Base-by-base conservation (phyloP, 2,113 vertebrate species). In the Triplophysa tibetana region DNA sequence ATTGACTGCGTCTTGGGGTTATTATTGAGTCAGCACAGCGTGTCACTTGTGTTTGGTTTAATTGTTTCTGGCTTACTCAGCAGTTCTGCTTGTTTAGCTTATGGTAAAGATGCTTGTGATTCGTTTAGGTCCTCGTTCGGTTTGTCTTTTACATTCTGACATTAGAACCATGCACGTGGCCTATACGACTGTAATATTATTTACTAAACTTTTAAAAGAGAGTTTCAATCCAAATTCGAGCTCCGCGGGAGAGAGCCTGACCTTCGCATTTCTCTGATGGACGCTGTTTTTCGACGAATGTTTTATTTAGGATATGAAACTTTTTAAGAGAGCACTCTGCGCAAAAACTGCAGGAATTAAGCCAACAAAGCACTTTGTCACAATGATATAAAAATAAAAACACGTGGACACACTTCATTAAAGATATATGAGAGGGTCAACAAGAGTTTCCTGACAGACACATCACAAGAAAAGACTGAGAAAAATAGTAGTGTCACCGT, bases 251-350 rank as follows among this genome's bases (percentile, higher is more conserved):
- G n/a, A 8, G 0, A 2, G 6, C 13, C 6, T 48, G 38, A 54
- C 70, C n/a, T 33, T 74, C 62, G 8, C 14, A 60, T 70, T 70
- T 50, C 24, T 43, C 70, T 24, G 21, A 45, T 38, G 14, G 33
- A 11, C 6, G 9, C 12, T 16, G 56, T 60, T 86, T 77, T 73
- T 83, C 48, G 80, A 45, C n/a, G 13, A 74, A 90, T 91, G 80
- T 87, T 83, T 90, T 89, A 90, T 90, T 90, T 75, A 88, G 77
- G 60, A 84, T 79, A 72, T 85, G 82, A 64, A 76, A 65, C 21
- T 88, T 86, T 87, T 81, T 66, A 85, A 81, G 81, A 50, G 67
- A 74, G 21, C 83, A 77, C 70, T 60, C 56, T 61, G 73, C 70
- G 72, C 67, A 50, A 82, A 78, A 75, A 66, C 84, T 80, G 70